Percentiles rank a stretch among this genome's conserved stretches.
These are phyloP conservation scores for Aphidius ervi DNA, from an alignment of 1,140 invertebrate genomes.

Conservation along the genomic window DNA sequence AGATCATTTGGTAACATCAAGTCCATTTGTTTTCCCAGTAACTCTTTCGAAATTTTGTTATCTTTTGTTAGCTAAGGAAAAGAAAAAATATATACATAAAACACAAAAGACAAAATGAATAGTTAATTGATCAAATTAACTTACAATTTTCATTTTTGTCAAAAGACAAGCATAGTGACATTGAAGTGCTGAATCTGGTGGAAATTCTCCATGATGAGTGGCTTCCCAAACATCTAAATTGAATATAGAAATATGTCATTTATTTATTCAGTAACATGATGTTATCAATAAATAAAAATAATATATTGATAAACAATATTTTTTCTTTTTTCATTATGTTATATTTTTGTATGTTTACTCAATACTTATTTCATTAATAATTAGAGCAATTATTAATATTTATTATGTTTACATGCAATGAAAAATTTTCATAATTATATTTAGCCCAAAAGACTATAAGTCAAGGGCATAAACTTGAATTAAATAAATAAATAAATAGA, in stretches of 20 bases:
- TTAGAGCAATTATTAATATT: too few relatives aligned
- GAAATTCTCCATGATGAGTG: conserved; percentile 20
- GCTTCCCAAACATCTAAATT: background rate
- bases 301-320: too few relatives aligned
- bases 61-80: conserved; percentile 22
- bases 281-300: too few relatives aligned
- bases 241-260: background rate
- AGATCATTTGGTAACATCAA: conserved; percentile 18
- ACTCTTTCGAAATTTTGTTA: conserved; percentile 9
- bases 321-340: too few relatives aligned
- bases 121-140: background rate
- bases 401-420: too few relatives aligned
- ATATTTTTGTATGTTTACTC: too few relatives aligned
- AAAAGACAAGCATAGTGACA: conserved; percentile 32
- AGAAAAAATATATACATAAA: background rate
- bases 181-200: conserved; percentile 22
- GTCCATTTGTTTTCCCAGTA: conserved; percentile 28
- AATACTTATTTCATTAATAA: too few relatives aligned
- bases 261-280: background rate
- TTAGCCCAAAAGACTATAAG: too few relatives aligned
- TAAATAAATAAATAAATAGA: too few relatives aligned
- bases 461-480: too few relatives aligned
- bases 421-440: too few relatives aligned
- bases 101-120: background rate
- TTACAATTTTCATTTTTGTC: conserved; percentile 31